Conservation (phyloP, 2,797 vertebrate species). For the Sebastes trivittatus region DNA sequence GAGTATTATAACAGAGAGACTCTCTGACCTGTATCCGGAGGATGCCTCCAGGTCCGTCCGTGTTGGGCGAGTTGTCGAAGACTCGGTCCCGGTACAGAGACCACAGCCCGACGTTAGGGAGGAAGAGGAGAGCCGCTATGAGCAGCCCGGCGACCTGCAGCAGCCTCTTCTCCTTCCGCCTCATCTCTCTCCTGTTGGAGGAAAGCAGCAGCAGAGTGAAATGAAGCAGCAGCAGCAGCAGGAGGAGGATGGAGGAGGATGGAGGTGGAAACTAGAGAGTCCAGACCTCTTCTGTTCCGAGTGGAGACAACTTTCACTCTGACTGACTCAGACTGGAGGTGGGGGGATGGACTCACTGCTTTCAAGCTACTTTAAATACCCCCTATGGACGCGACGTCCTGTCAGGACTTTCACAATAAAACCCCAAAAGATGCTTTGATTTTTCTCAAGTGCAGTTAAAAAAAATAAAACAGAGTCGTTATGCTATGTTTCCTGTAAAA, state of each 20-base stretch:
- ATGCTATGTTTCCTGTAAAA: background rate
- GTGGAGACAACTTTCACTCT: conserved; percentile 54
- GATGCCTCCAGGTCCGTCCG: conserved; percentile 70
- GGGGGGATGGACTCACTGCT: background rate
- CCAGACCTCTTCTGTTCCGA: background rate
- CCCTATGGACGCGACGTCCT: conserved; percentile 13
- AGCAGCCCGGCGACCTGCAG: conserved; percentile 91
- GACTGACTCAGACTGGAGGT: background rate
- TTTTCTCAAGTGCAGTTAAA: background rate
- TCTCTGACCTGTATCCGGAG: conserved; percentile 64
- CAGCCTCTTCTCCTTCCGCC: conserved; percentile 93
- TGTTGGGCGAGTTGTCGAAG: conserved; percentile 80
- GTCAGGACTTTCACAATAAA: conserved; percentile 53
- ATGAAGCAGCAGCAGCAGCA: conserved; percentile 36
- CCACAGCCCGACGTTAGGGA: conserved; percentile 95
- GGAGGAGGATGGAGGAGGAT: background rate
- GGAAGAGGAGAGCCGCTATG: conserved; percentile 88
- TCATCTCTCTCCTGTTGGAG: conserved; percentile 82
- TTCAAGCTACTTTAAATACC: background rate
- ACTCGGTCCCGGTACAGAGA: conserved; percentile 90
- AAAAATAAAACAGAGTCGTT: background rate
- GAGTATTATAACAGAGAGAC: background rate
- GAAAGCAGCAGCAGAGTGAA: conserved; percentile 82
- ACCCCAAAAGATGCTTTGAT: background rate
- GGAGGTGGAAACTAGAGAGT: conserved; percentile 17